A percentile compares a stretch with the other conserved stretches of the same genome.
These are phyloP conservation scores for Helostoma temminkii DNA, from an alignment of 2,797 vertebrate species.

Conservation along the genomic window DNA sequence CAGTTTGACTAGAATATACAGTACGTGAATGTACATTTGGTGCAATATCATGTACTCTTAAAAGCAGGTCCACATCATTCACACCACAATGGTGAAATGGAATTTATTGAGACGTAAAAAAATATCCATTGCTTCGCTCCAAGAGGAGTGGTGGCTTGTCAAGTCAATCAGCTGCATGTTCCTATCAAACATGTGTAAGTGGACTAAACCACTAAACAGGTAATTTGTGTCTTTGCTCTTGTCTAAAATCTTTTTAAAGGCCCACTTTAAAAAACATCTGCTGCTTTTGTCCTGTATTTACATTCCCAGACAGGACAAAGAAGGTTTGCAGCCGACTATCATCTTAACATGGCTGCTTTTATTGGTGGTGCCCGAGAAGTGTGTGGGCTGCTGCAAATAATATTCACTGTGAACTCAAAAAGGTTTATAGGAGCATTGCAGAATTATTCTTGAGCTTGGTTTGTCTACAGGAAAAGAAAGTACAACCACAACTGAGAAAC, in stretches of 20 bases:
- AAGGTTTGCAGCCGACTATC: constrained; percentile 11
- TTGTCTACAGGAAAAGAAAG: neutral
- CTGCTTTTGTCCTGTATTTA: constrained; percentile 57
- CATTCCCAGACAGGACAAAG: constrained; percentile 61
- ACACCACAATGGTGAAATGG: no score
- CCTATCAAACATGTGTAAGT: constrained; percentile 39
- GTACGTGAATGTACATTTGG: no score
- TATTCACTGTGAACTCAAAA: constrained; percentile 20
- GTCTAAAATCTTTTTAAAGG: constrained; percentile 57
- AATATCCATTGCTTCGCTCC: neutral
- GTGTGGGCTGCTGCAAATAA: constrained; percentile 24
- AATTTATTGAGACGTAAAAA: neutral
- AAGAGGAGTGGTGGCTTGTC: neutral
- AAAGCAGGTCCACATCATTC: no score
- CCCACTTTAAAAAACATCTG: constrained; percentile 55
- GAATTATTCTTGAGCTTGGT: constrained; percentile 1
- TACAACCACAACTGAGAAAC: constrained; percentile 9
- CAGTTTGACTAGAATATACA: no score
- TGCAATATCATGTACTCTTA: no score
- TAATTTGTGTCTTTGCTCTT: constrained; percentile 47
- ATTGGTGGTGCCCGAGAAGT: constrained; percentile 46
- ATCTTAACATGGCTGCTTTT: constrained; percentile 24
- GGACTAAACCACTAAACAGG: constrained; percentile 51
- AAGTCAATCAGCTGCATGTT: constrained; percentile 12
- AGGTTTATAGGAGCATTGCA: constrained; percentile 5